These are phyloP conservation scores for Poeciliopsis paucimaculata DNA, from an alignment of 2,797 vertebrate species.

Conservation along the genomic window DNA sequence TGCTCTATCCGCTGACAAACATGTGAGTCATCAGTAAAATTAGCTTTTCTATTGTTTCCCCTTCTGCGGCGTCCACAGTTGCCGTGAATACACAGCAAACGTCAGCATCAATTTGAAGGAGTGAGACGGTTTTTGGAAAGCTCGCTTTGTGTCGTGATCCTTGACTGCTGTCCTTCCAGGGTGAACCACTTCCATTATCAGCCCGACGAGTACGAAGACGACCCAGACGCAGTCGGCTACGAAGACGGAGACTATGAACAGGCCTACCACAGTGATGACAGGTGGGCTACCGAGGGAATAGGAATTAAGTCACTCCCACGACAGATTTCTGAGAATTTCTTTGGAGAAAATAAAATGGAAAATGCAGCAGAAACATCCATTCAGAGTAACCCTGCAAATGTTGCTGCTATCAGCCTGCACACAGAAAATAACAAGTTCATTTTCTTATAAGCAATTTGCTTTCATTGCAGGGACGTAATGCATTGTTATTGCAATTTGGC, in stretches of 20 bases:
- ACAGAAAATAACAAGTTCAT: slow-evolving; percentile 27
- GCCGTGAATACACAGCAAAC: slow-evolving; percentile 1
- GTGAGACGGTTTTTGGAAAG: neutral
- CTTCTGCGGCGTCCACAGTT: neutral
- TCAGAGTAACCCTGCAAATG: neutral
- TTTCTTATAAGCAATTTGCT: slow-evolving; percentile 36
- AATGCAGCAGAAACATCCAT: neutral
- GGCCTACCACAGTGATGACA: slow-evolving; percentile 87
- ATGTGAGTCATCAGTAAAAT: slow-evolving; percentile 13
- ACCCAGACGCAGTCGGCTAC: slow-evolving; percentile 77
- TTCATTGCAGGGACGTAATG: slow-evolving; percentile 14
- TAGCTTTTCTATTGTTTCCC: slow-evolving; percentile 15
- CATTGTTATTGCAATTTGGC: slow-evolving; percentile 21
- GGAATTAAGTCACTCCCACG: slow-evolving; percentile 20
- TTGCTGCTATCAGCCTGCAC: slow-evolving; percentile 15
- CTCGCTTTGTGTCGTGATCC: neutral
- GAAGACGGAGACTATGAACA: slow-evolving; percentile 85
- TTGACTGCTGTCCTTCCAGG: slow-evolving; percentile 50
- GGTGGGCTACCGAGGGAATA: slow-evolving; percentile 70
- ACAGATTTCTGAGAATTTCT: slow-evolving; percentile 17
- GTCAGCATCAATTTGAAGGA: slow-evolving; percentile 1
- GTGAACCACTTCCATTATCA: slow-evolving; percentile 83
- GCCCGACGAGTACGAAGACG: slow-evolving; percentile 78
- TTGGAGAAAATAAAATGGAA: neutral
- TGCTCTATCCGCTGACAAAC: slow-evolving; percentile 14